A percentile compares a stretch with the other conserved stretches of the same genome.
phyloP scores from a whole-genome alignment of 2,888 invertebrate genomes.

The Macaria notata region DNA sequence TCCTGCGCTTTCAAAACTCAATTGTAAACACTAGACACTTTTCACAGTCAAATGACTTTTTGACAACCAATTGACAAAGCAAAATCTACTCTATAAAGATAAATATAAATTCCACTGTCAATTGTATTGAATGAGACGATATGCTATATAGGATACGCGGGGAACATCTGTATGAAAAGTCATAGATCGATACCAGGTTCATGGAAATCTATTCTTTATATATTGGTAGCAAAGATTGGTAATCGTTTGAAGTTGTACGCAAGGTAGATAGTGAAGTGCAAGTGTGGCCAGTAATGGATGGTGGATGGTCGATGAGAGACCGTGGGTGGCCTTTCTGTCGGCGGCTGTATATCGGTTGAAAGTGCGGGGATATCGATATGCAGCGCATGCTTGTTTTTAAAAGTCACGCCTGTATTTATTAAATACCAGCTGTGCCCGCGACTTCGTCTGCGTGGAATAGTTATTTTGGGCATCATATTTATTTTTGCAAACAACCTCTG shows the following conservation, averaged over 20 bases:
- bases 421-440: too few species aligned
- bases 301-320: slow-evolving; percentile 60
- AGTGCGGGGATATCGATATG: slow-evolving; percentile 55
- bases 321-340: slow-evolving; percentile 65
- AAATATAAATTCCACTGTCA: neutral
- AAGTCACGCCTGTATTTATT: too few species aligned
- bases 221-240: too few species aligned
- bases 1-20: slow-evolving; percentile 68
- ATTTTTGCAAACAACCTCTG: too few species aligned
- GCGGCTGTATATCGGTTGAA: slow-evolving; percentile 57
- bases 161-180: neutral
- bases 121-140: neutral
- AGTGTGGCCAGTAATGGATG: slow-evolving; percentile 65
- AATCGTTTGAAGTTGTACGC: slow-evolving; percentile 27
- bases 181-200: too few species aligned
- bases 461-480: too few species aligned
- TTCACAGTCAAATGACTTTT: neutral
- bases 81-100: neutral
- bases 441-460: too few species aligned
- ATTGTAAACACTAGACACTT: slow-evolving; percentile 45
- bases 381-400: slow-evolving; percentile 5
- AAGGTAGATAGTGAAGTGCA: slow-evolving; percentile 34
- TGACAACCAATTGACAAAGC: neutral
- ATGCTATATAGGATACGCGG: neutral
- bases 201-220: too few species aligned